Evolutionary conservation across 2,113 vertebrate species (phyloP).

Genomic region (Sinosuthora webbiana): DNA sequence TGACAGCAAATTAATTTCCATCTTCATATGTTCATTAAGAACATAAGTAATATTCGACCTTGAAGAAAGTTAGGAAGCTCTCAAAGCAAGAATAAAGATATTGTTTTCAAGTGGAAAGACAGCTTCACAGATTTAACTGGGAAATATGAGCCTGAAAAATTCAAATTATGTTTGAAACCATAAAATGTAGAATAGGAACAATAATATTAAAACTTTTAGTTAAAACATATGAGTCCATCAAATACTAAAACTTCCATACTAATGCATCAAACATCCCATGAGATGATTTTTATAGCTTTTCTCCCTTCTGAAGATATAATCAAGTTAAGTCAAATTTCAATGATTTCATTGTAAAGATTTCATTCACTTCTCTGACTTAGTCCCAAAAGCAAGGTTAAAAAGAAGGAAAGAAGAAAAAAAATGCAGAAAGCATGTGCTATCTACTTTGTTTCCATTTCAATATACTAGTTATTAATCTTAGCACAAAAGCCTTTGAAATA

Average conservation of each 20-base stretch:
- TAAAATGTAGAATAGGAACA: not conserved
- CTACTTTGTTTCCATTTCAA: constrained; percentile 1
- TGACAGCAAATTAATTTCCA: not conserved
- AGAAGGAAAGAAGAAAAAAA: not conserved
- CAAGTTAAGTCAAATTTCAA: not conserved
- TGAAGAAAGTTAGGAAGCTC: not conserved
- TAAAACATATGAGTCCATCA: not conserved
- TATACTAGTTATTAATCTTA: constrained; percentile 7
- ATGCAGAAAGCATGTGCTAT: not conserved
- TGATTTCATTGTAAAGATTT: not conserved
- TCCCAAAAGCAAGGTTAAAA: not conserved
- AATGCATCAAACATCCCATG: not conserved
- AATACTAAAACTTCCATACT: not conserved
- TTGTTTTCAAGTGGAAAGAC: not conserved
- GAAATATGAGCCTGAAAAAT: not conserved
- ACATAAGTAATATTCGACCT: not conserved
- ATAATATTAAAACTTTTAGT: not conserved
- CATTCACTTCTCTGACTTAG: not conserved
- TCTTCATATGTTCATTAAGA: not conserved
- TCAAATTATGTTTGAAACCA: not conserved
- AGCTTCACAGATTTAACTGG: not conserved
- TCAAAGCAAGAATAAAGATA: not conserved
- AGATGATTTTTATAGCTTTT: not conserved
- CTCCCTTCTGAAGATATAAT: not conserved
- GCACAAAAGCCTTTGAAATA: not conserved